Conservation (phyloP, 2,888 invertebrate species). For the Trachelus troglodyta region DNA sequence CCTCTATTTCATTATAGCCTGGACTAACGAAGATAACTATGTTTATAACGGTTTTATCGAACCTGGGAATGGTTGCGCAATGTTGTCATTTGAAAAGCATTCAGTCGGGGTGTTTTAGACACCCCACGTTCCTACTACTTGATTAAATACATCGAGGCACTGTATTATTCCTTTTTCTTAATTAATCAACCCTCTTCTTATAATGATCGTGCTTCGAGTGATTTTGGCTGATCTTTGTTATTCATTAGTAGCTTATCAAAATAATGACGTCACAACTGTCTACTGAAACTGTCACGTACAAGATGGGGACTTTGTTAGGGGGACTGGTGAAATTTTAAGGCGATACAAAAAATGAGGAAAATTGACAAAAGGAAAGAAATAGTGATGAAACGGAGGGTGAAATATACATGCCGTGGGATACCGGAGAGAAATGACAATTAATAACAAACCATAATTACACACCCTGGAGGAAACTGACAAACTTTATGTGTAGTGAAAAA, state of each 20-base stretch:
- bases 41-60: neutral
- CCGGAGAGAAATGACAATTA: neutral
- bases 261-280: neutral
- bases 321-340: neutral
- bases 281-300: neutral
- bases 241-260: neutral
- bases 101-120: too few relatives aligned
- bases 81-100: too few relatives aligned
- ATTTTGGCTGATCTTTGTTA: neutral
- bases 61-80: too few relatives aligned
- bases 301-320: neutral
- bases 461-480: neutral
- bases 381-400: neutral
- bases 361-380: neutral
- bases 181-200: neutral
- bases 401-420: neutral
- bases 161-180: neutral
- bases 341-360: neutral
- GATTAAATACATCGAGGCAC: neutral
- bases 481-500: neutral
- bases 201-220: neutral
- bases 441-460: too few relatives aligned
- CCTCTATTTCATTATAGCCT: neutral
- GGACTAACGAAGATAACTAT: neutral
- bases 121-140: too few relatives aligned